Percentiles rank a stretch among this genome's conserved stretches.
Conservation (phyloP, 2,797 vertebrate species). For the Phoebastria nigripes region DNA sequence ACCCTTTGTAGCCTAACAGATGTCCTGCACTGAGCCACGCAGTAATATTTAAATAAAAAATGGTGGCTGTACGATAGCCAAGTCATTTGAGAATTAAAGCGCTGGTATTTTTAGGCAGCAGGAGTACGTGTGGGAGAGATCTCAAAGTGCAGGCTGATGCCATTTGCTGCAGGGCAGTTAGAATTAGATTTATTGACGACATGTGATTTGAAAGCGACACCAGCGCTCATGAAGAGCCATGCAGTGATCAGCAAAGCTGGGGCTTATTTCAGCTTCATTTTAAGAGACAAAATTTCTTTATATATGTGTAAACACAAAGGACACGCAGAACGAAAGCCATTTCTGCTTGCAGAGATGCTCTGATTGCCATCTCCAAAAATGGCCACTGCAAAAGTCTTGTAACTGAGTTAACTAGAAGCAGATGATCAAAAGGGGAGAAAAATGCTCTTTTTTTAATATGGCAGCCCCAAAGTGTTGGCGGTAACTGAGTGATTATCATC, state of each 20-base stretch:
- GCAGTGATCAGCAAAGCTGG: neutral
- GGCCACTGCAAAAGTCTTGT: neutral
- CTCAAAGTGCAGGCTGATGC: constrained; percentile 24
- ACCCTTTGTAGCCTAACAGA: neutral
- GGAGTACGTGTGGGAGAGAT: constrained; percentile 39
- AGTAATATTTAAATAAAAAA: neutral
- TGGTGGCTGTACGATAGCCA: constrained; percentile 12
- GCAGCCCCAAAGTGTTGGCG: neutral
- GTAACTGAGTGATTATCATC: neutral
- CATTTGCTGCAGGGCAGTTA: constrained; percentile 45
- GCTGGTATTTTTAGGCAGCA: constrained; percentile 28
- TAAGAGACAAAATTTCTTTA: neutral
- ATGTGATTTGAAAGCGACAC: constrained; percentile 7
- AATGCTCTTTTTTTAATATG: neutral
- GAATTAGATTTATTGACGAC: neutral
- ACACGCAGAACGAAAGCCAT: neutral
- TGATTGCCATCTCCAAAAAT: constrained; percentile 11
- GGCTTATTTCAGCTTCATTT: neutral
- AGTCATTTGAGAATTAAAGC: constrained; percentile 9
- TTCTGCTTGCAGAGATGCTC: neutral
- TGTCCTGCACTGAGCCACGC: neutral
- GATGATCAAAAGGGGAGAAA: neutral
- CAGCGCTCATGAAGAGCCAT: neutral
- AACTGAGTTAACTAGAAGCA: neutral
- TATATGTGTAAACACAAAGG: neutral